Base-by-base conservation (phyloP, 2,113 vertebrate genomes). In the Apodemus sylvaticus region DNA sequence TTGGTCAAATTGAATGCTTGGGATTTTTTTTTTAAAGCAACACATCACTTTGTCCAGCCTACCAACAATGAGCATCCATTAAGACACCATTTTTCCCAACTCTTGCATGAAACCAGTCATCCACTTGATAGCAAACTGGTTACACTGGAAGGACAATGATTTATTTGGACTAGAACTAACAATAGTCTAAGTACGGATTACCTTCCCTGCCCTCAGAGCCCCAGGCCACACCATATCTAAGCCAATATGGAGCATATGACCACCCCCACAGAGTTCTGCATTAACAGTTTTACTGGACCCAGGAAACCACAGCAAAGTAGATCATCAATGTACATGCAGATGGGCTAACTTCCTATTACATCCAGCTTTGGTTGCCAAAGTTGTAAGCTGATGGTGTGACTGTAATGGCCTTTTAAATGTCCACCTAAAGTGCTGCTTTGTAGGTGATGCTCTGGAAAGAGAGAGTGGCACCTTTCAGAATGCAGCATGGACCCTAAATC, bases 81-180 rank as follows among this genome's bases (percentile, higher is more conserved):
- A 77, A 31, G 39, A 51, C 36, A 20, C 19, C 60, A 85, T 90
- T 74, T 19, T 74, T 53, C 77, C 74, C 64, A 83, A 68, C 83
- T 85, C 39, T 81, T 94, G 70, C 90, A 86, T 34, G 26, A 96
- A 45, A 93, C 51, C 66, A 93, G 34, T 45, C 48, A 93, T 82
- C 74, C 20, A 42, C 74, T n/a, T 91, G 42, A 91, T 45, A 53
- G 36, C 42, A 86, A 86, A 39, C 51, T 70, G n/a, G 36, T 62
- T 73, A 78, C 13, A 77, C 53, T 39, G 9, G 73, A 86, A 91
- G 22, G 1, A 24, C 11, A 4, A 26, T 85, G 74, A 51, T 88
- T 66, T 64, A 58, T 53, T 58, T 58, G 89, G 42, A 82, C 73
- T 60, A 14, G 17, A 94, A 91, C 48, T 62, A 79, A 94, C 70